phyloP scores from a whole-genome alignment of 2,113 vertebrate genomes.

The Elgaria multicarinata region DNA sequence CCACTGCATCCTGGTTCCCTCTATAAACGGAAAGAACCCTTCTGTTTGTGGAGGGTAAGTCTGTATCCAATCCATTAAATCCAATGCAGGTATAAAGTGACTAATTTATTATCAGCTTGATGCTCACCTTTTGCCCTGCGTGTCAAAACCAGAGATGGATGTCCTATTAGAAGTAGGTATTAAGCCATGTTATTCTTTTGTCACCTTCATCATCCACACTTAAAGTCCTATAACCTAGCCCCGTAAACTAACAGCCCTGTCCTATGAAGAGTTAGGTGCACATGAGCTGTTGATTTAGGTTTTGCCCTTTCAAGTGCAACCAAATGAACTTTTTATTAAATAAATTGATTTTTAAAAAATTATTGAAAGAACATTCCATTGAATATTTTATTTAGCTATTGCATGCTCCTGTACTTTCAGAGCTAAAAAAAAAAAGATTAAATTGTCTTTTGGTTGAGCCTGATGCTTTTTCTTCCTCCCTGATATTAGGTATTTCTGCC shows the following conservation, averaged over 20 bases:
- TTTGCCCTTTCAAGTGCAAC: not conserved
- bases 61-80: not conserved
- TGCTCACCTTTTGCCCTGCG: not conserved
- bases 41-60: not conserved
- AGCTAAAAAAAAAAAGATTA: not conserved
- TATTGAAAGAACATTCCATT: not conserved
- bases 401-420: not conserved
- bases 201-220: not conserved
- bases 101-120: not conserved
- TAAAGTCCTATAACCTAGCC: not conserved
- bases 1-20: not conserved
- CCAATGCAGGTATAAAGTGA: not conserved
- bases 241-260: not conserved
- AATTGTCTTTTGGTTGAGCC: not conserved
- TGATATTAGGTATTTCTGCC: not conserved
- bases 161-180: not conserved
- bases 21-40: not conserved
- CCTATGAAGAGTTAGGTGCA: not conserved
- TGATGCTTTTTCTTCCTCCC: not conserved
- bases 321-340: not conserved
- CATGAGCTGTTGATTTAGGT: not conserved
- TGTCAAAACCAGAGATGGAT: not conserved
- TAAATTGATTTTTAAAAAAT: not conserved
- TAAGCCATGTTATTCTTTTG: not conserved
- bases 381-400: not conserved